Base-by-base conservation (phyloP, 2,797 vertebrate species). In the Triplophysa yarkandensis region DNA sequence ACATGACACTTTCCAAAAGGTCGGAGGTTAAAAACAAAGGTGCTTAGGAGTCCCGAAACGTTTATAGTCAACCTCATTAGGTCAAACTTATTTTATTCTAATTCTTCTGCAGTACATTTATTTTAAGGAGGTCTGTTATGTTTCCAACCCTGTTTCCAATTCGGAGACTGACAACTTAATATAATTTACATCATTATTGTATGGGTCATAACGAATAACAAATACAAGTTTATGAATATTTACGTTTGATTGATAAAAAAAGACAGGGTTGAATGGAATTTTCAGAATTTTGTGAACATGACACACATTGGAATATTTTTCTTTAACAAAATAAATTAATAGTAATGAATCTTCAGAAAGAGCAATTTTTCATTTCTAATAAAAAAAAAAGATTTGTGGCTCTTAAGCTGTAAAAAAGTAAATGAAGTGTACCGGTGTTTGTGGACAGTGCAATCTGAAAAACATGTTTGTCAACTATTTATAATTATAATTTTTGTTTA, bases 401-500 rank as follows among this genome's bases (percentile, higher is more conserved):
- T 57, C 6, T 30, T n/a, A 57, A n/a, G 16, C 6, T 32, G 17
- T n/a, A 27, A 17, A 9, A 57, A 30, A 10, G 54, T 30, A 4
- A 30, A 8, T 8, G 27, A 27, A 57, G 10, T 54, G 21, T 25
- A 25, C 50, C 21, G 4, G n/a, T 58, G n/a, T 32, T 32, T 6
- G 28, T 58, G 28, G 55, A 30, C 5, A 32, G 27, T 30, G 55
- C 55, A 5, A 14, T 57, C 16, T 28, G 9, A 1, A n/a, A 8
- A 7, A 57, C 54, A 55, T 28, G 70, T 48, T 32, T 27, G 41
- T 36, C 8, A 36, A 36, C 1, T 34, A 34, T 7, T 10, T 34
- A 34, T 34, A 2, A 13, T 36, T 36, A 36, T 44, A 64, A 62
- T 44, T 17, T 58, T 69, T 65, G 68, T 76, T 67, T 55, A 70